Conservation (phyloP, 2,888 invertebrate species). For the Conops quadrifasciatus region DNA sequence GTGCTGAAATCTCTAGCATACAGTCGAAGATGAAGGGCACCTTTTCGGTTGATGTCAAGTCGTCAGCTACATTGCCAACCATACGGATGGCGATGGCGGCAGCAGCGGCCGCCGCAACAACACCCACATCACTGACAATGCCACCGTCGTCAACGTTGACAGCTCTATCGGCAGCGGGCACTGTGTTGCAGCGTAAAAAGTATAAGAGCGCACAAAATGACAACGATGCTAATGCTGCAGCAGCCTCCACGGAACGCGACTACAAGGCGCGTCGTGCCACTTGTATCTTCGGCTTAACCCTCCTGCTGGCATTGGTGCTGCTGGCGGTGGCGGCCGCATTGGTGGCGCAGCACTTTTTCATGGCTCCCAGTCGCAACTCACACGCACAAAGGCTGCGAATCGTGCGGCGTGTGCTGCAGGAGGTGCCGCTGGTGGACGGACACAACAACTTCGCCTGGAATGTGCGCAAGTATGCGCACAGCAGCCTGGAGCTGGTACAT, state of each 20-base stretch:
- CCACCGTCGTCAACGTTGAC: slow-evolving; percentile 17
- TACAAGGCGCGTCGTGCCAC: slow-evolving; percentile 57
- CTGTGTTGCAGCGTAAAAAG: slow-evolving; percentile 25
- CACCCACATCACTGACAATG: slow-evolving; percentile 38
- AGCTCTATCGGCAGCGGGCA: neutral
- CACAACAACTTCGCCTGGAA: slow-evolving; percentile 92
- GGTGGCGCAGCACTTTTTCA: slow-evolving; percentile 61
- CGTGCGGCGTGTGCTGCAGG: slow-evolving; percentile 61
- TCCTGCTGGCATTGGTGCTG: slow-evolving; percentile 59
- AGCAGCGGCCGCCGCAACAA: slow-evolving; percentile 36
- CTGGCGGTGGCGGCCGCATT: slow-evolving; percentile 60
- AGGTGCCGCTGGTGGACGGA: slow-evolving; percentile 69
- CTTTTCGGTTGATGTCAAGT: slow-evolving; percentile 56
- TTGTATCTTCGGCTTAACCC: slow-evolving; percentile 60
- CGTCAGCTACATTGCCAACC: slow-evolving; percentile 37
- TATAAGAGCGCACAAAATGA: slow-evolving; percentile 40
- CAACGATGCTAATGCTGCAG: slow-evolving; percentile 30
- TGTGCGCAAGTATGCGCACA: slow-evolving; percentile 86
- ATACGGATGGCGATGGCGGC: too few relatives aligned
- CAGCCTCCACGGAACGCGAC: slow-evolving; percentile 41
- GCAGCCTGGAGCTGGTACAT: slow-evolving; percentile 70
- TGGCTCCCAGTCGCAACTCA: slow-evolving; percentile 64
- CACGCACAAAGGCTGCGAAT: slow-evolving; percentile 65
- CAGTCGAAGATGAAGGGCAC: slow-evolving; percentile 62
- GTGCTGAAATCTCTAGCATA: slow-evolving; percentile 62